phyloP scores from a whole-genome alignment of 2,113 vertebrate genomes.

The Turnix velox region DNA sequence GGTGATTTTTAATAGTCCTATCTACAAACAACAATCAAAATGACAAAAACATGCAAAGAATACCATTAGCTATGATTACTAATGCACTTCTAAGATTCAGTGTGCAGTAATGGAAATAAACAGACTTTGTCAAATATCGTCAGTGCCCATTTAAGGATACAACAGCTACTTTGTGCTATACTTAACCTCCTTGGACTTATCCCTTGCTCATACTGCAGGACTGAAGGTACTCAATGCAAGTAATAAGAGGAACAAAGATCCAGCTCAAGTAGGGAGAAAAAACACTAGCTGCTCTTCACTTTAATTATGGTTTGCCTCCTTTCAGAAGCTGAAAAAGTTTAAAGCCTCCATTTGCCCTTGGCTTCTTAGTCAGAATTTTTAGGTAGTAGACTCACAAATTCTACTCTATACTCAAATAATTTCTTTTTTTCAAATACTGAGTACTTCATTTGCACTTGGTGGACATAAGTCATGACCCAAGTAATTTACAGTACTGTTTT shows the following conservation, averaged over 20 bases:
- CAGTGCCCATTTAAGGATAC: not conserved
- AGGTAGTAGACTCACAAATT: not conserved
- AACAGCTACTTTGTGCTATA: not conserved
- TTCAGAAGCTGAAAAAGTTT: not conserved
- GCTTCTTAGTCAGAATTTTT: not conserved
- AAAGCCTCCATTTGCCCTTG: not conserved
- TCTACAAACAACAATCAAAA: not conserved
- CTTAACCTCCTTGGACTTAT: not conserved
- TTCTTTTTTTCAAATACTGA: not conserved
- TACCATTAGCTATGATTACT: not conserved
- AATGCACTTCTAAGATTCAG: not conserved
- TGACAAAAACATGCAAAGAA: not conserved
- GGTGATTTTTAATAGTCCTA: not conserved
- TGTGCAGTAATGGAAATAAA: not conserved
- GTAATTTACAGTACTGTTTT: not conserved
- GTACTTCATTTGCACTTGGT: not conserved
- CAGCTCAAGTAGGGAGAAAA: not conserved
- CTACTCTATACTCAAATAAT: not conserved
- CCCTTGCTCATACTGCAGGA: not conserved
- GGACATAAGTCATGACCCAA: rapidly evolving
- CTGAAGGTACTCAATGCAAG: not conserved
- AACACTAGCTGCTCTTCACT: not conserved
- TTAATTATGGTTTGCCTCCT: not conserved
- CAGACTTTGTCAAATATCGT: not conserved
- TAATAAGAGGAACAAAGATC: not conserved